Evolutionary conservation across 2,888 invertebrate species (phyloP).

Genomic region (Strigamia maritima): DNA sequence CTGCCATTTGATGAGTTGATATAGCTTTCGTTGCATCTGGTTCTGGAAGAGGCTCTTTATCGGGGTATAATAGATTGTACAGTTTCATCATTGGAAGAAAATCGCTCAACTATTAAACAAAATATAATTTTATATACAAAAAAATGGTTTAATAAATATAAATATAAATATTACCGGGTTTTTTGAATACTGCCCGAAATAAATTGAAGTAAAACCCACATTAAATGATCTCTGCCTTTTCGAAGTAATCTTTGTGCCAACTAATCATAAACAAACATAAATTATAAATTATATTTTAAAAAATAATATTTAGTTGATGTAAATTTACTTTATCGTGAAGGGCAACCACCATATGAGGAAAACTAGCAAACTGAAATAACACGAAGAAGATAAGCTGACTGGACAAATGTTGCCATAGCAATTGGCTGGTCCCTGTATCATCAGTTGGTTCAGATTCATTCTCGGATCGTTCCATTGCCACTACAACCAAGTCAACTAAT

Average conservation of each 20-base stretch:
- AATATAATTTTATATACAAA: constrained; percentile 26
- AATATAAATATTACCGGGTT: constrained; percentile 72
- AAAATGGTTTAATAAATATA: background rate
- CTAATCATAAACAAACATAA: constrained; percentile 49
- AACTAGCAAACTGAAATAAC: constrained; percentile 87
- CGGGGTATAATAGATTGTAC: constrained; percentile 88
- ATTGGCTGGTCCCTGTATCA: constrained; percentile 64
- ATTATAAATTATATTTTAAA: constrained; percentile 4
- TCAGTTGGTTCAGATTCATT: constrained; percentile 60
- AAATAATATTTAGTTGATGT: background rate
- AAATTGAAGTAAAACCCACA: constrained; percentile 97
- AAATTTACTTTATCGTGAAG: constrained; percentile 72
- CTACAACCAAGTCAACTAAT: constrained; percentile 81
- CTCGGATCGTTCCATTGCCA: constrained; percentile 89
- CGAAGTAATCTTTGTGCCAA: constrained; percentile 73
- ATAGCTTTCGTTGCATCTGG: constrained; percentile 84
- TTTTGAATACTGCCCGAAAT: constrained; percentile 95
- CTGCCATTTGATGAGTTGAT: constrained; percentile 86
- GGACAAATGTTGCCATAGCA: constrained; percentile 89
- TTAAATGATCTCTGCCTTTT: constrained; percentile 92
- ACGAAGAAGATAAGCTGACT: constrained; percentile 93
- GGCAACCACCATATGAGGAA: constrained; percentile 85
- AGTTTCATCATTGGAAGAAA: constrained; percentile 85
- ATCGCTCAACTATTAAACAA: constrained; percentile 64
- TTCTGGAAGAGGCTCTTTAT: constrained; percentile 78